phyloP scores from a whole-genome alignment of 2,797 vertebrate species.

The Syndactyla subalaris region DNA sequence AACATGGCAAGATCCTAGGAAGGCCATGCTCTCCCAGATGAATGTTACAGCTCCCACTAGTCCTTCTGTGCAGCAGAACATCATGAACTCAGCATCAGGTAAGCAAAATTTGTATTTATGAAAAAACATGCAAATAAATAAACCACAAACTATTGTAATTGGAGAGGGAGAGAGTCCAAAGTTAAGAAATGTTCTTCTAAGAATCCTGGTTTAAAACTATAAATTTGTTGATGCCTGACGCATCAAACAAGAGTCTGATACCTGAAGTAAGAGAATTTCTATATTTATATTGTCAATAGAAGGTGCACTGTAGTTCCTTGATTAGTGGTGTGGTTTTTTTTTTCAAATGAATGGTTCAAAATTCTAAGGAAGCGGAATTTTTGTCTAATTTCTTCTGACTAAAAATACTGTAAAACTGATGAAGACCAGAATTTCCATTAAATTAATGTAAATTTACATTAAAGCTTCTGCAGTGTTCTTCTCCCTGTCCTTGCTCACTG shows the following conservation, averaged over 20 bases:
- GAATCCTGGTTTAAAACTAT: background rate
- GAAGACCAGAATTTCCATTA: background rate
- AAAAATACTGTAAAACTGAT: background rate
- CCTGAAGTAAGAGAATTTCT: background rate
- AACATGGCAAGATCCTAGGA: constrained; percentile 97
- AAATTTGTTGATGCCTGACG: background rate
- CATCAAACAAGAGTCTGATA: background rate
- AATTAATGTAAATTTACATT: background rate
- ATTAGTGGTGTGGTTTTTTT: background rate
- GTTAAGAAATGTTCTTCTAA: background rate
- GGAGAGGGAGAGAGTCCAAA: background rate
- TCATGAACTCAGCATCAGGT: constrained; percentile 93
- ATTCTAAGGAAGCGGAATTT: background rate
- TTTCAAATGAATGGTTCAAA: background rate
- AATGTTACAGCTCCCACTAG: constrained; percentile 88
- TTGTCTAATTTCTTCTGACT: background rate
- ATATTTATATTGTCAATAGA: background rate
- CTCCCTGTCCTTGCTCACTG: background rate
- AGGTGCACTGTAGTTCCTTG: background rate
- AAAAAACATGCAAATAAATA: background rate
- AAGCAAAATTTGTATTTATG: constrained; percentile 40
- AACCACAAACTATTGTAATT: background rate
- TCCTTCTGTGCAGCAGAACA: constrained; percentile 88
- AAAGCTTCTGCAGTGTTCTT: background rate
- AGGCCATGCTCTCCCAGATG: constrained; percentile 92